Evolutionary conservation across 2,113 vertebrate species (phyloP).

Genomic region (Gobio gobio): DNA sequence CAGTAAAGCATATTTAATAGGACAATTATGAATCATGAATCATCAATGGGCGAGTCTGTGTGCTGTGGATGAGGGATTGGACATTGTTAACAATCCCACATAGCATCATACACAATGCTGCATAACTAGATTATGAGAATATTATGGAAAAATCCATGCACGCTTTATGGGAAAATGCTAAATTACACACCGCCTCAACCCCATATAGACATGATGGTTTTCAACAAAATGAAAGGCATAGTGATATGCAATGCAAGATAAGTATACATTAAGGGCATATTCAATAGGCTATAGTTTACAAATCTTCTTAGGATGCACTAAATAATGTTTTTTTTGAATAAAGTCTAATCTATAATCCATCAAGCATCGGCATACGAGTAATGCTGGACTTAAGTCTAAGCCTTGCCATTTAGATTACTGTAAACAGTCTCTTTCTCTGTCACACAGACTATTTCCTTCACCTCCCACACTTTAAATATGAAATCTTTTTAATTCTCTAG

Average conservation of each 20-base stretch:
- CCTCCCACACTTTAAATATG: background rate
- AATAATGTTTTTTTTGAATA: conserved; percentile 51
- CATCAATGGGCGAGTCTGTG: background rate
- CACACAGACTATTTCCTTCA: background rate
- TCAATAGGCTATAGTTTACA: conserved; percentile 30
- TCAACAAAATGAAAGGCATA: background rate
- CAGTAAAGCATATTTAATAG: conserved; percentile 12
- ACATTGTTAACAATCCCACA: background rate
- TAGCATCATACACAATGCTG: conserved; percentile 13
- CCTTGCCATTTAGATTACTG: conserved; percentile 50
- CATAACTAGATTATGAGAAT: conserved; percentile 25
- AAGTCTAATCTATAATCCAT: conserved; percentile 56
- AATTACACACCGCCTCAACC: background rate
- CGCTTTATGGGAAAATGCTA: background rate
- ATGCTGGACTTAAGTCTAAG: conserved; percentile 47
- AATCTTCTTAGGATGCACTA: conserved; percentile 55
- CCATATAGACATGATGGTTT: background rate
- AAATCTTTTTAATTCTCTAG: background rate
- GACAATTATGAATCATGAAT: background rate
- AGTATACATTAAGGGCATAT: background rate
- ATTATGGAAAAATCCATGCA: background rate
- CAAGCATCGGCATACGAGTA: conserved; percentile 40
- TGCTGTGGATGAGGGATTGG: background rate
- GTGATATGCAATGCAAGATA: background rate
- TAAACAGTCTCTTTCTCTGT: conserved; percentile 26